Evolutionary conservation across 2,113 vertebrate species (phyloP).

Genomic region (Sphyrna mokarran): DNA sequence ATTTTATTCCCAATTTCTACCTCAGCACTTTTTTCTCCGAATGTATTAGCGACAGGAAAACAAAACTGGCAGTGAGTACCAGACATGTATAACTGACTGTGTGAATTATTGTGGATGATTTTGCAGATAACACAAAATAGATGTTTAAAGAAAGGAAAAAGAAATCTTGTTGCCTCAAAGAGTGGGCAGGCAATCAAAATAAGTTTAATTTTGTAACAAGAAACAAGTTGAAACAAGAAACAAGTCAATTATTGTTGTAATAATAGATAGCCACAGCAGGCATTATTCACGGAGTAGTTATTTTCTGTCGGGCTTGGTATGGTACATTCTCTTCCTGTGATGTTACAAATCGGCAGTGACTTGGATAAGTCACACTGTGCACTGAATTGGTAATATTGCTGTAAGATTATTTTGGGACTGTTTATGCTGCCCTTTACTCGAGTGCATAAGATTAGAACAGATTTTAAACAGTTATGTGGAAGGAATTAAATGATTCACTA

Average conservation of each 20-base stretch:
- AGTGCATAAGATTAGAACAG: neutral
- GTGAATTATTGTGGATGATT: neutral
- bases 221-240: neutral
- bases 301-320: neutral
- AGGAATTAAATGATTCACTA: neutral
- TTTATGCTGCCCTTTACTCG: neutral
- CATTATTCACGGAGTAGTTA: neutral
- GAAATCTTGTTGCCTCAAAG: neutral
- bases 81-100: neutral
- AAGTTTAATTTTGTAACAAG: neutral
- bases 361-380: neutral
- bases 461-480: neutral
- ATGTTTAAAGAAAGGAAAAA: neutral
- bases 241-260: neutral
- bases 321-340: neutral
- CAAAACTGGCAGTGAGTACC: neutral
- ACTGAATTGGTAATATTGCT: neutral
- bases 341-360: neutral
- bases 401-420: neutral
- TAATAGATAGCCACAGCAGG: neutral
- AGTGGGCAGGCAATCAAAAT: neutral
- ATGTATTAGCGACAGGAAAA: neutral
- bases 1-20: neutral
- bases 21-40: neutral
- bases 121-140: neutral